Base-by-base conservation (phyloP, 2,113 vertebrate species). In the Raja brachyura region DNA sequence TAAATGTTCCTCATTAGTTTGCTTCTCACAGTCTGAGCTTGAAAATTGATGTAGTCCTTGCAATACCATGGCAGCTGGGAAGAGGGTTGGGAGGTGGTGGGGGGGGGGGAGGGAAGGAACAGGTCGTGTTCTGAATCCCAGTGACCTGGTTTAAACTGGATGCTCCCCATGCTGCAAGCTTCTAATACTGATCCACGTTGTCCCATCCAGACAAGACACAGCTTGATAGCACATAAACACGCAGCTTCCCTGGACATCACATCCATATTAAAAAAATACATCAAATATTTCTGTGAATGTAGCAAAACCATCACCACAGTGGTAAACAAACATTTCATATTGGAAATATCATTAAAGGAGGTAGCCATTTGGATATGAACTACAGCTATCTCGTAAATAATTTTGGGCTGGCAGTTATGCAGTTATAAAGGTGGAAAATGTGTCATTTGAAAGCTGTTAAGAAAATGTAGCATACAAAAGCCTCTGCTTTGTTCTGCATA, bases 381-480 rank as follows among this genome's bases (percentile, higher is more conserved):
- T 25, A 39, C 18, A 28, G 66, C 9, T 5, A 22, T 73, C 33
- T 54, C 33, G 48, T 13, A 28, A 20, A 92, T 18, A 74, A 73
- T 92, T 73, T 54, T 54, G 68, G 33, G 73, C 70, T 92, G 68
- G 68, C 31, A 92, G 25, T 54, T 92, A 39, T 54, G 22, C 90
- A 74, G 68, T 39, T 73, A 25, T 25, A 48, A 92, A 73, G 68
- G 13, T 73, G 39, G 66, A 4, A 92, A 92, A 74, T 92, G 66
- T 48, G 39, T 54, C 33, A 73, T 74, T 70, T 73, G 9, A 92
- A 92, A 74, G 33, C 66, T 48, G 31, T 22, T 2, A 74, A 92
- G 90, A 54, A 74, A 74, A 92, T 54, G 73, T 92, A 92, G 33
- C 68, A 54, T 92, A 73, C 66, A 74, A 39, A 90, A 92, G 22